Evolutionary conservation across 2,888 invertebrate species (phyloP).

Genomic region (Microplitis deprimator): DNA sequence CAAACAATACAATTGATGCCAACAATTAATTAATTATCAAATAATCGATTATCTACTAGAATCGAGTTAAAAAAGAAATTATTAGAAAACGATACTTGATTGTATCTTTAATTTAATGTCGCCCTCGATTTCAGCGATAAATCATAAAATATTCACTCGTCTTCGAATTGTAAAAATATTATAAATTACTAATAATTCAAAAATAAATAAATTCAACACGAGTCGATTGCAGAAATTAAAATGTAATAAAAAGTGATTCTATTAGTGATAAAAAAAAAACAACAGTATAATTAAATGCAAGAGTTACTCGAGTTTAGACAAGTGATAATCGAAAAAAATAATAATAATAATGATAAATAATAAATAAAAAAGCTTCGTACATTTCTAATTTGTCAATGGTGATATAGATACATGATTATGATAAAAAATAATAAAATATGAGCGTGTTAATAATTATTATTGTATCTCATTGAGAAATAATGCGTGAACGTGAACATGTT

Average conservation of each 20-base stretch:
- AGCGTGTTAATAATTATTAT: constrained; percentile 44
- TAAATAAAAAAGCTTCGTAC: constrained; percentile 50
- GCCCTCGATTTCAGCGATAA: constrained; percentile 39
- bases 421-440: constrained; percentile 29
- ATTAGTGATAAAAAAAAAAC: too few species aligned
- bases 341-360: constrained; percentile 24
- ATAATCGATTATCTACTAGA: constrained; percentile 55
- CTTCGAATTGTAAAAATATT: neutral
- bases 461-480: constrained; percentile 44
- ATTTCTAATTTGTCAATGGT: constrained; percentile 56
- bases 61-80: constrained; percentile 46
- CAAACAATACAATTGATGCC: constrained; percentile 1
- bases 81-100: neutral
- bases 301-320: constrained; percentile 30
- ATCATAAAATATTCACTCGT: constrained; percentile 42
- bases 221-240: too few species aligned
- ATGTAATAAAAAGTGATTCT: too few species aligned
- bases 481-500: constrained; percentile 29
- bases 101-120: neutral
- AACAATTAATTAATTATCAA: constrained; percentile 50
- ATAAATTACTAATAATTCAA: neutral
- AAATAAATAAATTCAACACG: neutral
- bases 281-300: constrained; percentile 32
- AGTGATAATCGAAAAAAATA: constrained; percentile 41
- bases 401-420: constrained; percentile 35